Conservation (phyloP, 2,113 vertebrate genomes). For the Camelus dromedarius region DNA sequence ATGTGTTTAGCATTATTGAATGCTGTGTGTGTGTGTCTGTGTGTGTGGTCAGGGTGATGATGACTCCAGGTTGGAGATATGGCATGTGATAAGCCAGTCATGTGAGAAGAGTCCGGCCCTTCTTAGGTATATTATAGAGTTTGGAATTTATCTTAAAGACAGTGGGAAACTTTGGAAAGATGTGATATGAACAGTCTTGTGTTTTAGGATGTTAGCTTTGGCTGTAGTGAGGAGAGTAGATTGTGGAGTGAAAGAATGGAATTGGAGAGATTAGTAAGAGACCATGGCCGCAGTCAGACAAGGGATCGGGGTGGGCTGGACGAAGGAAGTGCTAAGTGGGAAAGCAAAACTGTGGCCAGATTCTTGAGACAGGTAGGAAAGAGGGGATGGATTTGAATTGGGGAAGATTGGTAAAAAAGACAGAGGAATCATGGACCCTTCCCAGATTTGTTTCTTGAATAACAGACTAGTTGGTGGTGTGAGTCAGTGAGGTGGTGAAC, state of each 20-base stretch:
- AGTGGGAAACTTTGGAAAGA: neutral
- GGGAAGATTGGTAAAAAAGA: neutral
- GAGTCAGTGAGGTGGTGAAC: neutral
- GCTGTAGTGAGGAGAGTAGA: neutral
- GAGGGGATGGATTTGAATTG: neutral
- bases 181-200: neutral
- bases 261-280: neutral
- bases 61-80: neutral
- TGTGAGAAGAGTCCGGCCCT: neutral
- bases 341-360: neutral
- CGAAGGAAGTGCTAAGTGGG: neutral
- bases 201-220: conserved; percentile 8
- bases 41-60: neutral
- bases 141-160: neutral
- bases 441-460: neutral
- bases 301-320: neutral
- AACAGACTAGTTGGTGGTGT: neutral
- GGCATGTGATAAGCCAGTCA: neutral
- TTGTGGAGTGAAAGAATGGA: neutral
- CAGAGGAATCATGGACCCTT: neutral
- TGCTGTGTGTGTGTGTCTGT: neutral
- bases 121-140: neutral
- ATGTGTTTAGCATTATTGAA: neutral
- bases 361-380: neutral
- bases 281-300: neutral